Conservation (phyloP, 2,797 vertebrate genomes). For the Gobionotothen gibberifrons region DNA sequence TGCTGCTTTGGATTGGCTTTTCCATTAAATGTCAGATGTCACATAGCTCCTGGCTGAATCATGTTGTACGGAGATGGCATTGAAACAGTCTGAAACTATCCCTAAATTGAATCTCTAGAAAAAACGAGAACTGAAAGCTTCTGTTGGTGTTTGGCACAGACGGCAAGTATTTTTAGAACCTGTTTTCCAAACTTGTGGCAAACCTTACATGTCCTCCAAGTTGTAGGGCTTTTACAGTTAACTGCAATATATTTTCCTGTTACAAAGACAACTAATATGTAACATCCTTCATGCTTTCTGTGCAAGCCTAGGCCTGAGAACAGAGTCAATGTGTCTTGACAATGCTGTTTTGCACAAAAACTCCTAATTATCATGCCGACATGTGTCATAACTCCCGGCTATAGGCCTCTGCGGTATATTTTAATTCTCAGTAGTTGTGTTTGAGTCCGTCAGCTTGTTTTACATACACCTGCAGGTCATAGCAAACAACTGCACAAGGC, state of each 20-base stretch:
- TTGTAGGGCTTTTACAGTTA: conserved; percentile 3
- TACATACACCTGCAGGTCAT: conserved; percentile 54
- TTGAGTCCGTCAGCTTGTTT: conserved; percentile 43
- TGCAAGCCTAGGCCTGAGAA: conserved; percentile 54
- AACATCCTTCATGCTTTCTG: conserved; percentile 28
- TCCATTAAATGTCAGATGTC: conserved; percentile 31
- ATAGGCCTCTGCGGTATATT: conserved; percentile 9
- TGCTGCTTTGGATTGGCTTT: conserved; percentile 15
- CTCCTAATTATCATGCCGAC: conserved; percentile 31
- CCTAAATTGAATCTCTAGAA: conserved; percentile 12
- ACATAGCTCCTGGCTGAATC: conserved; percentile 46
- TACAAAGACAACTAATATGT: conserved; percentile 28
- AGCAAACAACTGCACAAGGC: conserved; percentile 32
- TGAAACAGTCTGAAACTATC: conserved; percentile 19
- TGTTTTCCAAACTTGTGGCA: conserved; percentile 35
- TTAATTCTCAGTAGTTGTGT: conserved; percentile 17
- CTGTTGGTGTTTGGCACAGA: conserved; percentile 17
- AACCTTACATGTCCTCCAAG: conserved; percentile 4
- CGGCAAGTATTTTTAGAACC: conserved; percentile 38
- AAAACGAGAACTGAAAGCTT: conserved; percentile 54
- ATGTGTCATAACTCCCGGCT: conserved; percentile 33
- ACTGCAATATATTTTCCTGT: neutral
- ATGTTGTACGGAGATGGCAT: conserved; percentile 11
- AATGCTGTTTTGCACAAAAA: conserved; percentile 52
- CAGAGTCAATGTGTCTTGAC: conserved; percentile 46